These are phyloP conservation scores for Caenorhabditis wallacei DNA, from an alignment of 2,888 invertebrate species.

Conservation along the genomic window DNA sequence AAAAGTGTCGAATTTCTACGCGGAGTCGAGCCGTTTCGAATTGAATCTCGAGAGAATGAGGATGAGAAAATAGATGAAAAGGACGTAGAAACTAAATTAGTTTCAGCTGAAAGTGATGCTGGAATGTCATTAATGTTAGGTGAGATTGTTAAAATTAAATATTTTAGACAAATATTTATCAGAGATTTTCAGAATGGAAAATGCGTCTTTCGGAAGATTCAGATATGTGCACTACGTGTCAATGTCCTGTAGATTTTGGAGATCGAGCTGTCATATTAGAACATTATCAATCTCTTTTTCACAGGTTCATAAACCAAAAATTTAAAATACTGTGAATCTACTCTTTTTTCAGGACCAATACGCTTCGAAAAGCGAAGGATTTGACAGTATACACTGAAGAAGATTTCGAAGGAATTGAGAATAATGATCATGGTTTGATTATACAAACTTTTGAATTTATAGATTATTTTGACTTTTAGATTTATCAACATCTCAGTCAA, in stretches of 20 bases:
- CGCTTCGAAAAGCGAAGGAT: constrained; percentile 50
- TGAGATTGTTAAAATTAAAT: not conserved
- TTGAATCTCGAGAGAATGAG: constrained; percentile 11
- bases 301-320: too few relatives aligned
- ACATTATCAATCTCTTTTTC: constrained; percentile 65
- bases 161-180: too few relatives aligned
- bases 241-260: constrained; percentile 54
- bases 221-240: constrained; percentile 66
- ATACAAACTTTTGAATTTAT: not conserved
- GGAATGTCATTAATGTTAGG: constrained; percentile 60
- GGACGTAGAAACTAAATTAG: constrained; percentile 16
- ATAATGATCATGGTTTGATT: constrained; percentile 14
- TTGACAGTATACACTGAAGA: constrained; percentile 65
- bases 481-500: constrained; percentile 11
- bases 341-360: constrained; percentile 53
- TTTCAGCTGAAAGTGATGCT: constrained; percentile 48
- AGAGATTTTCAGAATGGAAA: constrained; percentile 59
- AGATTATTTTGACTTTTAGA: constrained; percentile 4
- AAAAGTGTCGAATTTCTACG: constrained; percentile 57
- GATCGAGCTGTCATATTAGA: constrained; percentile 63
- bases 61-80: too few relatives aligned
- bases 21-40: constrained; percentile 49
- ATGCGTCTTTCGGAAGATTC: constrained; percentile 57
- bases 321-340: too few relatives aligned
- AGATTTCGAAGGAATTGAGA: constrained; percentile 67